Evolutionary conservation across 2,888 invertebrate species (phyloP), one percentile per base, ranked within the genome.

Genomic region (Tridacna crocea): DNA sequence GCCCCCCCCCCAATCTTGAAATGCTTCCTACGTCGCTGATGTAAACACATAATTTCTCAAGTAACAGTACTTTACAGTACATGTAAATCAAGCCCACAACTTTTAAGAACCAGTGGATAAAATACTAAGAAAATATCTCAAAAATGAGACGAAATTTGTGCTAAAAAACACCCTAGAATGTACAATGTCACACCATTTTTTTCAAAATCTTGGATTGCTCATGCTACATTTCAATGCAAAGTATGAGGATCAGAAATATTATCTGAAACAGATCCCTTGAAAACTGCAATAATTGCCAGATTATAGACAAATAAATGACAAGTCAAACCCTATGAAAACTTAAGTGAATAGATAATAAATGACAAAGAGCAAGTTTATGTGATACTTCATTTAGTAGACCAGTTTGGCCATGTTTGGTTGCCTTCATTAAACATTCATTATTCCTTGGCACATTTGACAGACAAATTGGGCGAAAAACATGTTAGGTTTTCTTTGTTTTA

Each of bases 251-350:
- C 55, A 6, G 19, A 55, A 11, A 55, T 55, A 55, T 55, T 15
- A 19, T 55, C 55, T 55, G 19, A 3, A 55, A 55, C 55, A 55
- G 55, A 19, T 15, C 19, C 55, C 55, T 55, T 55, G 55, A 55
- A 55, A 19, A 55, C 19, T 55, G 11, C 10, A 10, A 55, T 51
- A 70, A 70, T 51, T 70, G 51, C 70, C 70, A 70, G 51, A 51
- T 13, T 51, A 70, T 70, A 70, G 70, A 70, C 70, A 26, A 70
- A 70, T 70, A 70, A 70, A 70, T 70, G 51, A 24, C 70, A 70
- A 51, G 22, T 51, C 6, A 51, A 70, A 70, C 36, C 66, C 66
- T 46, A 66, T 46, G 46, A 66, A 66, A 66, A 27, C 27, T 36
- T n/a, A 36, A 46, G 8, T 24, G 46, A 46, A 15, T n/a, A 36